phyloP scores from a whole-genome alignment of 2,888 invertebrate genomes.

The Rhodophaea formosa region DNA sequence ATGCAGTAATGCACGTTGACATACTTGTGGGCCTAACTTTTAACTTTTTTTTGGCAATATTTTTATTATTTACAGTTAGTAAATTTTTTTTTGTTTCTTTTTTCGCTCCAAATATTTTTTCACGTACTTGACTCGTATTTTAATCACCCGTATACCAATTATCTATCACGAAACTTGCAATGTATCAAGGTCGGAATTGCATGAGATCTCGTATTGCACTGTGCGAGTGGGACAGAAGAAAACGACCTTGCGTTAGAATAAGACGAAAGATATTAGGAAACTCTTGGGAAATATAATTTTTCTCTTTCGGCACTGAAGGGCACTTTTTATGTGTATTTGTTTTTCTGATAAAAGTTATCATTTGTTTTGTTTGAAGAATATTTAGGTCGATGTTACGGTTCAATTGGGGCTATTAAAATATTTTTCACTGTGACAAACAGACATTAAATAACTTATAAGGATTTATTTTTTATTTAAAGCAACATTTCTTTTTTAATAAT shows the following conservation, averaged over 20 bases:
- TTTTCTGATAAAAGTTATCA: constrained; percentile 44
- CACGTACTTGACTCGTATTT: constrained; percentile 57
- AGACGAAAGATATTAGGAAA: constrained; percentile 72
- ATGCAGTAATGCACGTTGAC: constrained; percentile 5
- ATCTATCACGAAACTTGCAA: constrained; percentile 80
- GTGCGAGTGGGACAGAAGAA: constrained; percentile 63
- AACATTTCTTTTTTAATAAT: too few species aligned
- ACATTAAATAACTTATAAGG: too few species aligned
- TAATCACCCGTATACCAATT: constrained; percentile 75
- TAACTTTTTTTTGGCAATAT: not conserved
- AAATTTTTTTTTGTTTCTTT: constrained; percentile 13
- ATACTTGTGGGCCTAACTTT: constrained; percentile 9
- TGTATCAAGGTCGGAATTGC: constrained; percentile 78
- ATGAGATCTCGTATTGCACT: constrained; percentile 77
- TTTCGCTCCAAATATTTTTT: constrained; percentile 30
- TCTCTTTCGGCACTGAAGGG: constrained; percentile 76
- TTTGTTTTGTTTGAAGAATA: constrained; percentile 51
- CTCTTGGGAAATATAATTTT: constrained; percentile 78
- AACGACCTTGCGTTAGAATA: constrained; percentile 66
- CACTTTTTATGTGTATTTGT: constrained; percentile 68
- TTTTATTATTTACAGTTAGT: not conserved
- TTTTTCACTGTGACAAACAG: constrained; percentile 19
- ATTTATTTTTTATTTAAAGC: too few species aligned
- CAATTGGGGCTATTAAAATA: constrained; percentile 30
- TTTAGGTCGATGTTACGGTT: constrained; percentile 61